phyloP scores from a whole-genome alignment of 2,113 vertebrate genomes.

The Pardalotus punctatus region DNA sequence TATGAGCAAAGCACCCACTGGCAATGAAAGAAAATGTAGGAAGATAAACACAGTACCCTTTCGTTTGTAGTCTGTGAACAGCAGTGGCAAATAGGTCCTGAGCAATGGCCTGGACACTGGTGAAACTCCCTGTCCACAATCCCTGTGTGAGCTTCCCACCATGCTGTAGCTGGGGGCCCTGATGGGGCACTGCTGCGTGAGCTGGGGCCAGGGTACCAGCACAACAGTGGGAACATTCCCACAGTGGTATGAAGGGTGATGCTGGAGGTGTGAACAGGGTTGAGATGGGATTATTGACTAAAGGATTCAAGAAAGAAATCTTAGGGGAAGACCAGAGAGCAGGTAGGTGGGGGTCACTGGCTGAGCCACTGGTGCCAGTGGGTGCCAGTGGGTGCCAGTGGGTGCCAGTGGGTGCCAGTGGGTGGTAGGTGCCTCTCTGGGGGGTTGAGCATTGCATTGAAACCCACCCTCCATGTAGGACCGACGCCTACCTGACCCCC shows the following conservation, averaged over 20 bases:
- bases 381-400: not conserved
- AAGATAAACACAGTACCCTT: not conserved
- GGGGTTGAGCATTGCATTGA: not conserved
- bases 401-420: not conserved
- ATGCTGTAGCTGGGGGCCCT: accelerated
- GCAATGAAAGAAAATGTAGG: not conserved
- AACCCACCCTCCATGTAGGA: not conserved
- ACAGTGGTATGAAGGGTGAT: not conserved
- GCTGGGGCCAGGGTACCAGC: not conserved
- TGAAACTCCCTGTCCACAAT: not conserved
- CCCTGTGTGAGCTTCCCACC: not conserved
- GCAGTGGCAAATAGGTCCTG: not conserved
- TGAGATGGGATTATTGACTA: not conserved
- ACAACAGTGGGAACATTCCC: not conserved
- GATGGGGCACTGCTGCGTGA: not conserved
- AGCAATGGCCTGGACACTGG: not conserved
- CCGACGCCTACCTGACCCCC: not conserved
- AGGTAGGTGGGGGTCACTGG: not conserved
- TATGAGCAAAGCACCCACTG: not conserved
- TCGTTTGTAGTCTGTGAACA: not conserved
- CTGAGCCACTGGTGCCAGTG: not conserved
- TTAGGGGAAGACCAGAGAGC: not conserved
- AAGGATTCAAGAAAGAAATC: not conserved
- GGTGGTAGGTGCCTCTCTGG: not conserved
- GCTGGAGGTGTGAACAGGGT: not conserved